phyloP scores from a whole-genome alignment of 2,113 vertebrate genomes.

The Channa maculata region DNA sequence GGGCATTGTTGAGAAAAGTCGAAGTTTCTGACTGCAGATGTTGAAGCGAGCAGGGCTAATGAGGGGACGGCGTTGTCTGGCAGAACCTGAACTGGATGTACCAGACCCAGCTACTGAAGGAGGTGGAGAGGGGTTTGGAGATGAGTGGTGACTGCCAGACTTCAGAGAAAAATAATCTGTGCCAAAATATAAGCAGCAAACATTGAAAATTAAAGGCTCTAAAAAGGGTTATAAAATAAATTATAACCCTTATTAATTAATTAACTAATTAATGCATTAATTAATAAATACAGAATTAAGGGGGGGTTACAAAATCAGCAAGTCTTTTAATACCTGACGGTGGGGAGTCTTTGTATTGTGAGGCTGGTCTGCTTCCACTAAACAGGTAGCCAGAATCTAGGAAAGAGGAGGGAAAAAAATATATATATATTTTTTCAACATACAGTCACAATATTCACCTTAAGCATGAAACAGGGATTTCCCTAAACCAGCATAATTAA shows the following conservation, averaged over 20 bases:
- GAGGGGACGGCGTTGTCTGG: slow-evolving; percentile 89
- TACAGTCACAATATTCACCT: background rate
- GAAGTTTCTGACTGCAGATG: slow-evolving; percentile 88
- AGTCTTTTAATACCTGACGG: slow-evolving; percentile 85
- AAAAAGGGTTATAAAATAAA: background rate
- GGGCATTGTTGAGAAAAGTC: slow-evolving; percentile 82
- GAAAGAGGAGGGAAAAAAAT: slow-evolving; percentile 28
- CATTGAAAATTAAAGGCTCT: background rate
- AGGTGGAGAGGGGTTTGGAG: slow-evolving; percentile 88
- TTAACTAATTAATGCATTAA: too few relatives aligned
- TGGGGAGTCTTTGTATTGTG: slow-evolving; percentile 86
- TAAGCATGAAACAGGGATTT: background rate
- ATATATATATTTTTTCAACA: background rate
- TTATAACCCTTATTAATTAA: too few relatives aligned
- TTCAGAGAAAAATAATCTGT: slow-evolving; percentile 92
- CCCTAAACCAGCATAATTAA: background rate
- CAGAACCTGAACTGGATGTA: slow-evolving; percentile 89
- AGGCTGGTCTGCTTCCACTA: slow-evolving; percentile 91
- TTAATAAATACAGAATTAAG: background rate
- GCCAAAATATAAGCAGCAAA: background rate
- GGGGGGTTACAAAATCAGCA: fast-evolving
- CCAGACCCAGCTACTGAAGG: slow-evolving; percentile 90
- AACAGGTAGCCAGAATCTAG: slow-evolving; percentile 96
- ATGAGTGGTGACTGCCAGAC: slow-evolving; percentile 84
- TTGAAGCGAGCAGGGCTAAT: slow-evolving; percentile 96